These are phyloP conservation scores for Capromys pilorides DNA, from an alignment of 2,797 vertebrate genomes.

Conservation along the genomic window DNA sequence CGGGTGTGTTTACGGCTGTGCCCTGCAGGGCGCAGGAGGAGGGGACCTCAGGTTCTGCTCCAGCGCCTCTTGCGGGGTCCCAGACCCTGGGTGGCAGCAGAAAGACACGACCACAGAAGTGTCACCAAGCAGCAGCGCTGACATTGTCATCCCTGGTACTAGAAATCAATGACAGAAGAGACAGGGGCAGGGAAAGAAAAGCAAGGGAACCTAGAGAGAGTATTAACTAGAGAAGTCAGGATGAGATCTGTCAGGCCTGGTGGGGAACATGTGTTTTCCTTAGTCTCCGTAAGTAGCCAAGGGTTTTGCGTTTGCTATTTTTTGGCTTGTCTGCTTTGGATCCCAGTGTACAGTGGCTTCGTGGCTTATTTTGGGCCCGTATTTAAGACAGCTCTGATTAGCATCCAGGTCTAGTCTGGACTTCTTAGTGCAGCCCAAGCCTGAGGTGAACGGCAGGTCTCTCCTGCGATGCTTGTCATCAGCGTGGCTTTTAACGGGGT, in stretches of 20 bases:
- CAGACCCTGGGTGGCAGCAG: rapidly evolving
- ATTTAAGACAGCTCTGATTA: constrained; percentile 42
- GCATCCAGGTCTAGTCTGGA: not conserved
- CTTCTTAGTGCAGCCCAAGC: constrained; percentile 28
- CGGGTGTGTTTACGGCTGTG: not conserved
- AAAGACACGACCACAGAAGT: rapidly evolving
- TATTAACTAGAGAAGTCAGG: not conserved
- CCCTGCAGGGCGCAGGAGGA: not conserved
- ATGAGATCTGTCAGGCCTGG: not conserved
- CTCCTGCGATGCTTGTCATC: constrained; percentile 9
- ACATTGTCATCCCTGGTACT: not conserved
- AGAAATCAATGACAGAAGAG: not conserved
- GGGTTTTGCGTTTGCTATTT: not conserved
- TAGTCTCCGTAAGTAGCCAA: not conserved
- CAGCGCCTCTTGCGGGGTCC: not conserved
- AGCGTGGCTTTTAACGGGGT: not conserved
- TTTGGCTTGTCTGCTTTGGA: not conserved
- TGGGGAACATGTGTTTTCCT: not conserved
- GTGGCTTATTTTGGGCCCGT: not conserved
- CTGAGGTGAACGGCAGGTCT: constrained; percentile 1
- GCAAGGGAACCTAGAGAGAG: not conserved
- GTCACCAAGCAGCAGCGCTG: rapidly evolving
- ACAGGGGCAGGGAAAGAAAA: constrained; percentile 33
- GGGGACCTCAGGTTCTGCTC: not conserved
- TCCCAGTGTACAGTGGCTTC: not conserved